Base-by-base conservation (phyloP, 2,888 invertebrate genomes). In the Drosophila neonasuta region DNA sequence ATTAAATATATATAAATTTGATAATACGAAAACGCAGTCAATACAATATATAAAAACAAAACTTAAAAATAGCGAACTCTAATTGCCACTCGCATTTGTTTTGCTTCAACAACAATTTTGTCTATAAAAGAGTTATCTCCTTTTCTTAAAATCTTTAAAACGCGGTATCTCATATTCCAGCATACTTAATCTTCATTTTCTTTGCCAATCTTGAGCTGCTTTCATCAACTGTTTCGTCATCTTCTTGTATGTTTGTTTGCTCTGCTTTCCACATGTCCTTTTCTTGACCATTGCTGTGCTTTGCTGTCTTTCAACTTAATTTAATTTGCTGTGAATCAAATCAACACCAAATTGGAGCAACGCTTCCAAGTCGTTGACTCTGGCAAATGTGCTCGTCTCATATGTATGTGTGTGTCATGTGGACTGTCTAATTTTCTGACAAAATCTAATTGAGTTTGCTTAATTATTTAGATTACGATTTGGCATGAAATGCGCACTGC, bases 391-490 rank as follows among this genome's bases (percentile, higher is more conserved):
- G 5, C 15, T 50, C 41, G 48, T n/a, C n/a, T 24, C 24, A 6
- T 24, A 24, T 24, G 36, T 51, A 30, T 45, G 34, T 41, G 8
- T 67, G 41, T 34, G 49, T n/a, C 54, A n/a, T 59, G 42, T 50
- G 57, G 54, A 46, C 46, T 61, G 66, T 52, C 75, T 75, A 55
- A 70, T 73, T 75, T 56, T 62, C 70, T 63, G 68, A 71, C 65
- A 82, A 65, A 77, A 77, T 80, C 83, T 82, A 86, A 83, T 83
- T 80, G 86, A 74, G 78, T 74, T 80, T 83, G 68, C 65, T 83
- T 86, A 83, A 80, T 80, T 80, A 83, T 86, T 83, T 70, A 80
- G 74, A 80, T 86, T 77, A 86, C 74, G 51, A 77, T 71, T 77
- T 70, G 68, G 54, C 65, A 60, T 65, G 54, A 68, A 76, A 65